A percentile compares a stretch with the other conserved stretches of the same genome.
Conservation (phyloP, 2,113 vertebrate species). For the Sander lucioperca region DNA sequence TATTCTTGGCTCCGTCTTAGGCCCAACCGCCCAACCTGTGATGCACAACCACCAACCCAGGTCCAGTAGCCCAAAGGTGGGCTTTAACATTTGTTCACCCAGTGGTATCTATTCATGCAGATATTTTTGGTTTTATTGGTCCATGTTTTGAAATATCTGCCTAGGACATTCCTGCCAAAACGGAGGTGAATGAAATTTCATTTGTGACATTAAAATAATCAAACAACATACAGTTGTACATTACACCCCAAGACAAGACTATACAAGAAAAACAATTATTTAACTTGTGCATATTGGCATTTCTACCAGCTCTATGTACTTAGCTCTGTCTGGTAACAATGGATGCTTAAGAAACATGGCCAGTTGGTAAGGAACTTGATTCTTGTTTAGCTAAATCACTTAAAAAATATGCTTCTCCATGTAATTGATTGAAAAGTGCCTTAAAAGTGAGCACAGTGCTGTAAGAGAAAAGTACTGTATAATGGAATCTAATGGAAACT, state of each 20-base stretch:
- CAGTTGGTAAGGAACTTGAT: background rate
- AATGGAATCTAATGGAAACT: background rate
- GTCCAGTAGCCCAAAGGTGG: background rate
- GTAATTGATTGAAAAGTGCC: background rate
- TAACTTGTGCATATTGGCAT: background rate
- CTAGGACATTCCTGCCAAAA: background rate
- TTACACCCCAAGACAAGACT: background rate
- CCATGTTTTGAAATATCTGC: background rate
- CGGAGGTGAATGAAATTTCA: background rate
- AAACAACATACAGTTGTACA: background rate
- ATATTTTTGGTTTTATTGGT: background rate
- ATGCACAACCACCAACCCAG: background rate
- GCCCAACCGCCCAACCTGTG: background rate
- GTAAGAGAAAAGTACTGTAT: background rate
- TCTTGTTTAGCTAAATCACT: background rate
- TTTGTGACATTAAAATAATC: background rate
- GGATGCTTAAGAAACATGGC: background rate
- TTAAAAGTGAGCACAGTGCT: background rate
- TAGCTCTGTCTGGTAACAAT: background rate
- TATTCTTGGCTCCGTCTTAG: background rate
- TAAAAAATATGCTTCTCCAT: background rate
- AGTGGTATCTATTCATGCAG: background rate
- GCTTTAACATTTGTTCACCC: background rate
- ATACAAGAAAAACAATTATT: background rate
- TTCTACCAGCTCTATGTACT: background rate